A percentile compares a stretch with the other conserved stretches of the same genome.
phyloP scores from a whole-genome alignment of 2,113 vertebrate genomes.

The Octodon degus region DNA sequence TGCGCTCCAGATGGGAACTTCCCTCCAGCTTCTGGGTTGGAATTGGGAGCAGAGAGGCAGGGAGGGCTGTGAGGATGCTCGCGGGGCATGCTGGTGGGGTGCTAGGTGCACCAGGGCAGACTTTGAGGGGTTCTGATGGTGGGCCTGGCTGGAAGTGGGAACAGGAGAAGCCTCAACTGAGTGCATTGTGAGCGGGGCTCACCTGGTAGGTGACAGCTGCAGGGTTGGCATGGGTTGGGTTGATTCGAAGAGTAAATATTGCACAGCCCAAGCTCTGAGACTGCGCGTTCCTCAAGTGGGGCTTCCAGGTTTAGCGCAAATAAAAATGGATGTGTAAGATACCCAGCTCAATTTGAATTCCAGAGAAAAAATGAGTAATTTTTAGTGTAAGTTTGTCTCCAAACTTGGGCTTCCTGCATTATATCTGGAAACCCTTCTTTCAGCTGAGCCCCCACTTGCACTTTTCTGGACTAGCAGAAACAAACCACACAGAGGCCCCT shows the following conservation, averaged over 20 bases:
- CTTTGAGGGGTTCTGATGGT: background rate
- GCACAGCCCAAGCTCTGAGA: background rate
- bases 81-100: background rate
- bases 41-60: background rate
- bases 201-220: background rate
- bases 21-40: background rate
- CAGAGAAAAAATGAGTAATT: background rate
- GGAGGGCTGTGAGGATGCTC: background rate
- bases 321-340: background rate
- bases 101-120: background rate
- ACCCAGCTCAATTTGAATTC: background rate
- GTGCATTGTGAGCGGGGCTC: too few species aligned
- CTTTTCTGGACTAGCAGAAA: background rate
- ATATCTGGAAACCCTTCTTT: background rate
- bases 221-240: accelerated
- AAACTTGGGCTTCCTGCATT: background rate
- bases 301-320: background rate
- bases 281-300: background rate
- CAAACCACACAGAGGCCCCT: background rate
- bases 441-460: background rate
- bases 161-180: background rate
- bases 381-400: background rate
- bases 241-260: background rate
- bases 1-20: too few species aligned
- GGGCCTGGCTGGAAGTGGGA: background rate